Evolutionary conservation across 2,888 invertebrate species (phyloP).

Genomic region (Galeopsomyia nigrocyanea): DNA sequence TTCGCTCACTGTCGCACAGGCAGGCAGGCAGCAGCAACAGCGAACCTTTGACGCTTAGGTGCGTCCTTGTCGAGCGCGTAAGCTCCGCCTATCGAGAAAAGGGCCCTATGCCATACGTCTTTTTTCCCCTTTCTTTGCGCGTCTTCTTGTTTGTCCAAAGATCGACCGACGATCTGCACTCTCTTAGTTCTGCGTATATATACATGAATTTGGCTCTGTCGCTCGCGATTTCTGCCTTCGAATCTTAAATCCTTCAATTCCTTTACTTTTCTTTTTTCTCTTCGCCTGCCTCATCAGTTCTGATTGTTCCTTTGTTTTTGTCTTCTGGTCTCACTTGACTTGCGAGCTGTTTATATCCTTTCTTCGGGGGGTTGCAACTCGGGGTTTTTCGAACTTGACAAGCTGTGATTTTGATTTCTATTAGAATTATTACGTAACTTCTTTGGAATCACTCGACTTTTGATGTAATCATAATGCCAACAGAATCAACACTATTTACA

Average conservation of each 20-base stretch:
- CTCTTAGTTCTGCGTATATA: neutral
- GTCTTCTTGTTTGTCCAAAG: slow-evolving; percentile 1
- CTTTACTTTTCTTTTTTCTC: slow-evolving; percentile 46
- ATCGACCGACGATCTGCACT: neutral
- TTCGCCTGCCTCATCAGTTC: slow-evolving; percentile 26
- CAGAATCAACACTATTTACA: no score
- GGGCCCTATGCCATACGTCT: neutral
- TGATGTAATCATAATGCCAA: no score
- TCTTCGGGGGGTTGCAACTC: slow-evolving; percentile 22
- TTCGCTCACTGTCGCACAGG: slow-evolving; percentile 26
- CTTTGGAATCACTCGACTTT: no score
- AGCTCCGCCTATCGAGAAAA: slow-evolving; percentile 61
- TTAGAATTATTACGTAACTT: no score
- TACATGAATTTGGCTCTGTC: neutral
- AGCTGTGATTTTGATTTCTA: no score
- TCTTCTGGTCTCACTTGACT: slow-evolving; percentile 29
- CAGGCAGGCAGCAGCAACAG: neutral
- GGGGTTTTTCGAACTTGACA: no score
- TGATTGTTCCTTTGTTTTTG: slow-evolving; percentile 36
- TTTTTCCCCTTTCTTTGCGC: slow-evolving; percentile 1
- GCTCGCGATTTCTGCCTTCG: slow-evolving; percentile 53
- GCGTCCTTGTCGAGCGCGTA: slow-evolving; percentile 31
- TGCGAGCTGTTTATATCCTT: slow-evolving; percentile 24
- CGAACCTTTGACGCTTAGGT: neutral
- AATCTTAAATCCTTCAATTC: slow-evolving; percentile 57